Percentiles rank a stretch among this genome's conserved stretches.
These are phyloP conservation scores for Malthinus seriepunctatus DNA, from an alignment of 2,888 invertebrate genomes.

Conservation along the genomic window DNA sequence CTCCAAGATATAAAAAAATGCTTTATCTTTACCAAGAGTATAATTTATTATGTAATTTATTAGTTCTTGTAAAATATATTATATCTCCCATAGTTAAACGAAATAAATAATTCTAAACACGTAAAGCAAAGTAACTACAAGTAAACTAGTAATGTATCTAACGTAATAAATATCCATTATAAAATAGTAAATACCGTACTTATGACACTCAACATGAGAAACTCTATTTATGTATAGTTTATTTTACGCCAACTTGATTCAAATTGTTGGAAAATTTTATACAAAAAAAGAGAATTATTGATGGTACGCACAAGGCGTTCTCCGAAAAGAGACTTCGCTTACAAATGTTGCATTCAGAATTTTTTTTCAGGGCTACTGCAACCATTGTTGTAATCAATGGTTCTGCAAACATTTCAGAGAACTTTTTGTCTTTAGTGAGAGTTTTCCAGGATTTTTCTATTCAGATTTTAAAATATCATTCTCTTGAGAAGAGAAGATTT, in stretches of 20 bases:
- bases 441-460: too few relatives aligned
- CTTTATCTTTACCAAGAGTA: conserved; percentile 2
- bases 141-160: conserved; percentile 35
- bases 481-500: too few relatives aligned
- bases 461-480: too few relatives aligned
- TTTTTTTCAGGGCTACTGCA: too few relatives aligned
- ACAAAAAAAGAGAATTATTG: too few relatives aligned
- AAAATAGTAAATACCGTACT: conserved; percentile 51
- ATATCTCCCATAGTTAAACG: conserved; percentile 9
- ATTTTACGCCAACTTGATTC: conserved; percentile 13
- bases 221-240: conserved; percentile 46
- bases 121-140: conserved; percentile 30
- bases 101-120: conserved; percentile 35
- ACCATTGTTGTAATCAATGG: too few relatives aligned
- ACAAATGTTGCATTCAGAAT: too few relatives aligned
- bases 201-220: conserved; percentile 50
- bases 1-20: conserved; percentile 2
- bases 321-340: too few relatives aligned
- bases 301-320: too few relatives aligned
- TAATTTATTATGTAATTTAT: conserved; percentile 7
- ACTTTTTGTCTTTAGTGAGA: too few relatives aligned
- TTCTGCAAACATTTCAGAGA: too few relatives aligned
- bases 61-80: neutral
- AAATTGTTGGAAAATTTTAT: too few relatives aligned
- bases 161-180: conserved; percentile 53